phyloP scores from a whole-genome alignment of 2,797 vertebrate genomes.

The Podargus strigoides region DNA sequence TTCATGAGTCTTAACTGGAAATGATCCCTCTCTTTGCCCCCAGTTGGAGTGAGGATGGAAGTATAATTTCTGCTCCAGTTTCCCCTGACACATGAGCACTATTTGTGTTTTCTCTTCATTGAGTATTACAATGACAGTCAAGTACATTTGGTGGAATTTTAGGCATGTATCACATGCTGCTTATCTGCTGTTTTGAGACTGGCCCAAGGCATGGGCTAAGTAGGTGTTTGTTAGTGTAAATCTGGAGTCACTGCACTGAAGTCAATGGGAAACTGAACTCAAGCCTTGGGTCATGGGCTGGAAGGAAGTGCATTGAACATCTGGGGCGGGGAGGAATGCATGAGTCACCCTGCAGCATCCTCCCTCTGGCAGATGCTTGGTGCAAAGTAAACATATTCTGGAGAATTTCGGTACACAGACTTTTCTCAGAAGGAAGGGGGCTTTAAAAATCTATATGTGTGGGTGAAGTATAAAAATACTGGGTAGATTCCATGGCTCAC shows the following conservation, averaged over 20 bases:
- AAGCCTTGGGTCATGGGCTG: conserved; percentile 30
- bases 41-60: neutral
- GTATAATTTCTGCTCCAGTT: neutral
- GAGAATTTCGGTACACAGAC: neutral
- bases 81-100: neutral
- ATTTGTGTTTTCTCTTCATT: neutral
- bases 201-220: neutral
- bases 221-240: conserved; percentile 34
- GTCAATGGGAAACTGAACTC: conserved; percentile 40
- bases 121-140: neutral
- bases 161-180: neutral
- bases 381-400: conserved; percentile 45
- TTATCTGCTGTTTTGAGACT: conserved; percentile 28
- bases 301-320: conserved; percentile 52
- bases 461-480: conserved; percentile 35
- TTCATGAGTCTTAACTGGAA: neutral
- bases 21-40: neutral
- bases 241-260: conserved; percentile 22
- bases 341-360: conserved; percentile 52
- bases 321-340: conserved; percentile 19
- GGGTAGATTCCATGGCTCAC: neutral
- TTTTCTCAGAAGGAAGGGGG: conserved; percentile 11
- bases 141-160: conserved; percentile 18
- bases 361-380: conserved; percentile 43
- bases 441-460: conserved; percentile 26